These are phyloP conservation scores for Rhagophthalmus giganteus DNA, from an alignment of 2,888 invertebrate species.

Conservation along the genomic window DNA sequence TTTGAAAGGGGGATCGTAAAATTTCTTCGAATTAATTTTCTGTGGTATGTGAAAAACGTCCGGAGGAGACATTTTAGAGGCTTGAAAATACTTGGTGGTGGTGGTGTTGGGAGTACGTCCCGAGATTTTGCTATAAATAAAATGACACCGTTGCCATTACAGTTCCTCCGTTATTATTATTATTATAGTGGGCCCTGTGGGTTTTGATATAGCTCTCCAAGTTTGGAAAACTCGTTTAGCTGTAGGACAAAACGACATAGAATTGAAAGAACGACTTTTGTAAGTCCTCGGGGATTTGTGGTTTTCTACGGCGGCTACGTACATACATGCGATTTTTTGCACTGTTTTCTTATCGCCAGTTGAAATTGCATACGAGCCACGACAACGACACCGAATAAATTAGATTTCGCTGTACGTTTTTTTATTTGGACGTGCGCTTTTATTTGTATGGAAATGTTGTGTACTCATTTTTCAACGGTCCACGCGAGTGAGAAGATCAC, in stretches of 20 bases:
- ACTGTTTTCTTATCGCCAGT: neutral
- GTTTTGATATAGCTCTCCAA: conserved; percentile 24
- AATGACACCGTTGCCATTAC: conserved; percentile 19
- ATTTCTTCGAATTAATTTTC: conserved; percentile 8
- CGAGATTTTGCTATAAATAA: conserved; percentile 21
- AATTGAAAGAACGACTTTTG: conserved; percentile 28
- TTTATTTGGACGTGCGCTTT: too few relatives aligned
- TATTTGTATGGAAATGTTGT: too few relatives aligned
- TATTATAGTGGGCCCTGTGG: conserved; percentile 23
- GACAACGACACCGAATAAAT: neutral
- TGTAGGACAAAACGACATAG: conserved; percentile 22
- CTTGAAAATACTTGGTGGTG: neutral
- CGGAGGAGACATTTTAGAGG: neutral
- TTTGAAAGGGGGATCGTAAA: neutral
- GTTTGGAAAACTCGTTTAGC: conserved; percentile 26
- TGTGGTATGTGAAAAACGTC: conserved; percentile 8
- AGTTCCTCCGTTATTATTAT: conserved; percentile 24
- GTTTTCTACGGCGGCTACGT: neutral
- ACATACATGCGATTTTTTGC: neutral
- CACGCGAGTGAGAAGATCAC: too few relatives aligned
- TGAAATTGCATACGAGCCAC: neutral
- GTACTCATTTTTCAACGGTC: too few relatives aligned
- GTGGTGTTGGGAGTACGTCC: conserved; percentile 1
- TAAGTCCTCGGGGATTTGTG: conserved; percentile 17
- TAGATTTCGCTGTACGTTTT: too few relatives aligned